A percentile compares a stretch with the other conserved stretches of the same genome.
These are phyloP conservation scores for Anneissia japonica DNA, from an alignment of 35 echinoderm and acorn worm genomes.

Conservation along the genomic window DNA sequence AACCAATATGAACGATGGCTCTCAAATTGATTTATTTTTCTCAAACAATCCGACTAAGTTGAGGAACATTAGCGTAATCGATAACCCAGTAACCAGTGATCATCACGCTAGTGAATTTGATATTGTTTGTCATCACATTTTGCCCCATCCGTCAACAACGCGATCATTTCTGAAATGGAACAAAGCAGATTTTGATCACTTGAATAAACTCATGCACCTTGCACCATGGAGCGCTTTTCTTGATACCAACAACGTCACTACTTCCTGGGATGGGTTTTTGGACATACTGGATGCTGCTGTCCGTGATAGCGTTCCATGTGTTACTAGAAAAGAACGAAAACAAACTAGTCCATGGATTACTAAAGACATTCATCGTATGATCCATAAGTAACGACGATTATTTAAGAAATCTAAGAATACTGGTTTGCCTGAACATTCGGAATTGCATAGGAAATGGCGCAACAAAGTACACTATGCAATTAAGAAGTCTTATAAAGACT, in stretches of 20 bases:
- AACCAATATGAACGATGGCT: background rate
- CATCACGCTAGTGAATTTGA: background rate
- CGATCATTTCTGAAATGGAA: slow-evolving; percentile 9
- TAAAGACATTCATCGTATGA: background rate
- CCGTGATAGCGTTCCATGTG: slow-evolving; percentile 1
- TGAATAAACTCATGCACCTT: background rate
- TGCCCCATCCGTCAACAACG: background rate
- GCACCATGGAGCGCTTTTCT: slow-evolving; percentile 5
- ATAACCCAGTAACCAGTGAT: slow-evolving; percentile 7
- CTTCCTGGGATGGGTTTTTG: slow-evolving; percentile 6
- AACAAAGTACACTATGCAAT: too few species aligned
- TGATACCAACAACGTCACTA: background rate
- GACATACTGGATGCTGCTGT: background rate
- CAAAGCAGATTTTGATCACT: slow-evolving; percentile 7
- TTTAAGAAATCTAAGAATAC: background rate
- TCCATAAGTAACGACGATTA: background rate
- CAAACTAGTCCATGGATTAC: background rate
- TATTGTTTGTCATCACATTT: background rate
- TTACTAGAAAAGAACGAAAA: background rate
- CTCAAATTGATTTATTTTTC: background rate
- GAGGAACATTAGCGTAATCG: background rate
- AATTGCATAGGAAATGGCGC: background rate
- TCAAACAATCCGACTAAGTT: background rate
- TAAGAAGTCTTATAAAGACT: too few species aligned
- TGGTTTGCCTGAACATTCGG: background rate